Percentiles rank a stretch among this genome's conserved stretches.
Evolutionary conservation across 1,140 invertebrate genomes (phyloP).

Genomic region (Drosophila watanabei): DNA sequence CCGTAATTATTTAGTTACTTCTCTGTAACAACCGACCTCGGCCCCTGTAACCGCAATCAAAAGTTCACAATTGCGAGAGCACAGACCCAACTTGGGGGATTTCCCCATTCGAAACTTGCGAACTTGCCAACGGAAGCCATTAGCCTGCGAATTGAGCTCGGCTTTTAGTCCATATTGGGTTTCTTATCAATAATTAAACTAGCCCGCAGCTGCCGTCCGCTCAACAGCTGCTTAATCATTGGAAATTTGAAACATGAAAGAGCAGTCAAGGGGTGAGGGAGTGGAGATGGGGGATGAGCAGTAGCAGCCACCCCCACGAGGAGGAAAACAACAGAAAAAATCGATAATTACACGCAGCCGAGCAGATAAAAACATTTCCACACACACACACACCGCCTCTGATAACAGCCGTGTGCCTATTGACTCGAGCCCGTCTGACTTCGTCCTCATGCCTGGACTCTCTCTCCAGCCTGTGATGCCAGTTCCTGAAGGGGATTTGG

Average conservation of each 20-base stretch:
- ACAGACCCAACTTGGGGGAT: constrained; percentile 3
- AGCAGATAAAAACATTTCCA: constrained; percentile 61
- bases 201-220: constrained; percentile 50
- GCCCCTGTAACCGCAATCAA: constrained; percentile 11
- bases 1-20: neutral
- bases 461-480: constrained; percentile 7
- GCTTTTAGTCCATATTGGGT: constrained; percentile 46
- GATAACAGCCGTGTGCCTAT: constrained; percentile 62
- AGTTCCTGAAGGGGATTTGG: constrained; percentile 42
- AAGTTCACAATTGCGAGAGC: constrained; percentile 4
- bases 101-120: constrained; percentile 1
- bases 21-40: neutral
- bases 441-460: constrained; percentile 9
- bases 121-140: constrained; percentile 9
- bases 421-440: constrained; percentile 52
- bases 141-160: constrained; percentile 26
- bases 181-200: constrained; percentile 68
- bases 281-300: constrained; percentile 7
- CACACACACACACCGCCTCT: constrained; percentile 14
- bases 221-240: constrained; percentile 71
- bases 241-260: constrained; percentile 69
- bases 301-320: constrained; percentile 38
- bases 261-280: constrained; percentile 23
- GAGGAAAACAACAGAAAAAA: constrained; percentile 51
- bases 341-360: constrained; percentile 65